Conservation (phyloP, 2,888 invertebrate species). For the Chelonus formosanus region DNA sequence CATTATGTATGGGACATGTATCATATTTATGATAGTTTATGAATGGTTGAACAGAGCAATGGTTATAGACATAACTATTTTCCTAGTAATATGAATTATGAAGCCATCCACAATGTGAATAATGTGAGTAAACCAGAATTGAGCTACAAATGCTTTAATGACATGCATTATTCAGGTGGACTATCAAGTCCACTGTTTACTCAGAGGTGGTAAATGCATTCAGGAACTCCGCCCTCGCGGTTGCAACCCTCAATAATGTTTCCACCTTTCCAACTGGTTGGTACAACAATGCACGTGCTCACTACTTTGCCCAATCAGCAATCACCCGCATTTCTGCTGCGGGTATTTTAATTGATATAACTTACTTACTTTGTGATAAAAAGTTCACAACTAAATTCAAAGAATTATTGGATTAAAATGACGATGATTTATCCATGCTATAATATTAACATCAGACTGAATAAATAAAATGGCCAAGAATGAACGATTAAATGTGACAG, state of each 20-base stretch:
- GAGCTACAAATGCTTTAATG: conserved; percentile 48
- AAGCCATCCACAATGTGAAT: neutral
- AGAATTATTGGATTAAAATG: no score
- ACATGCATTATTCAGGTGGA: conserved; percentile 61
- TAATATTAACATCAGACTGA: neutral
- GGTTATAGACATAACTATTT: no score
- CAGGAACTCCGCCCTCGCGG: conserved; percentile 56
- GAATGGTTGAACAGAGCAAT: no score
- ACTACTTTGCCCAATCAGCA: conserved; percentile 13
- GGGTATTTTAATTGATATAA: conserved; percentile 8
- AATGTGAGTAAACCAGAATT: no score
- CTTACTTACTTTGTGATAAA: no score
- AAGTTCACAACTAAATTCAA: no score
- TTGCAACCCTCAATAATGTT: neutral
- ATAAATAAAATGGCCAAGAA: conserved; percentile 45
- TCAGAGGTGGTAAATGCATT: conserved; percentile 54
- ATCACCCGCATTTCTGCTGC: conserved; percentile 20
- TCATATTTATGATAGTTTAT: no score
- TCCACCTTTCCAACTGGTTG: no score
- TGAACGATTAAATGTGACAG: conserved; percentile 57
- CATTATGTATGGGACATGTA: no score
- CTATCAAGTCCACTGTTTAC: conserved; percentile 57
- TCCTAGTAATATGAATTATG: no score
- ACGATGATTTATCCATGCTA: no score
- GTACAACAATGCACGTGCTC: conserved; percentile 12